phyloP scores from a whole-genome alignment of 1,140 invertebrate genomes.

The Cotesia glomerata region DNA sequence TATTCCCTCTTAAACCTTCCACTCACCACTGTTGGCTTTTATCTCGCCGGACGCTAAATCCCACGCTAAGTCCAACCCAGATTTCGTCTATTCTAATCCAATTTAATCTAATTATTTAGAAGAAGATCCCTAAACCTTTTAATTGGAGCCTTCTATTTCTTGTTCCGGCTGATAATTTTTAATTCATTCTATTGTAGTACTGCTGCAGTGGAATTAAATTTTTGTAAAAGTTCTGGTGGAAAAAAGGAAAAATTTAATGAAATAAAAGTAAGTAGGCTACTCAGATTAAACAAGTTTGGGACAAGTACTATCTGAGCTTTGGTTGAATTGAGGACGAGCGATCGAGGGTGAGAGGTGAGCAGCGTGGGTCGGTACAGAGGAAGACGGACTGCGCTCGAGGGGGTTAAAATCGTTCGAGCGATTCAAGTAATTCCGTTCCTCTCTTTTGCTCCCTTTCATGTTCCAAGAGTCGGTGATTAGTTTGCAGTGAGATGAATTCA shows the following conservation, averaged over 20 bases:
- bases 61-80: constrained; percentile 3
- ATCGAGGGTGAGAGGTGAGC: too few relatives aligned
- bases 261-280: neutral
- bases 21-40: too few relatives aligned
- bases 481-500: neutral
- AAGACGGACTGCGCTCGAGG: too few relatives aligned
- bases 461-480: constrained; percentile 14
- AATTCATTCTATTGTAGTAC: too few relatives aligned
- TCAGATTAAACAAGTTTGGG: constrained; percentile 25
- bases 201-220: too few relatives aligned
- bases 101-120: too few relatives aligned
- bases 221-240: too few relatives aligned
- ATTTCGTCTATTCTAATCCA: too few relatives aligned
- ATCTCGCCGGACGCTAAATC: too few relatives aligned
- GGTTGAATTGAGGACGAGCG: constrained; percentile 8
- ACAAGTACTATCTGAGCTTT: constrained; percentile 4
- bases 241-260: neutral
- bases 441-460: neutral
- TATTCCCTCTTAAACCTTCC: too few relatives aligned
- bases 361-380: too few relatives aligned
- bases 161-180: too few relatives aligned
- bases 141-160: neutral
- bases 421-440: constrained; percentile 20
- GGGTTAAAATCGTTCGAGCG: neutral
- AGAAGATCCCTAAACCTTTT: neutral